A percentile compares a stretch with the other conserved stretches of the same genome.
Evolutionary conservation across 2,888 invertebrate genomes (phyloP).

Genomic region (Thymelicus lineola): DNA sequence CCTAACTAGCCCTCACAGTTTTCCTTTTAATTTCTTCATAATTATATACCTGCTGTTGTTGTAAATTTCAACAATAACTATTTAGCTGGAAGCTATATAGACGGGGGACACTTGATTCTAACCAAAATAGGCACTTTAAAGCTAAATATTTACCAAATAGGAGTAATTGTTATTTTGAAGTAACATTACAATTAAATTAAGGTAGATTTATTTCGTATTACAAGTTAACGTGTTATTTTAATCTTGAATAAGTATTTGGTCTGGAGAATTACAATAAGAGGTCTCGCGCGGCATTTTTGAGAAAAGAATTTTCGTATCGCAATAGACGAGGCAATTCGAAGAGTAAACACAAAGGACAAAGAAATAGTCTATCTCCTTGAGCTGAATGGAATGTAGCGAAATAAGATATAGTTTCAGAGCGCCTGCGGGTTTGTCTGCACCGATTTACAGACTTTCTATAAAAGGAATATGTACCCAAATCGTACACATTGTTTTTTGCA

Average conservation of each 20-base stretch:
- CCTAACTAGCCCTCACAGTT: too few relatives aligned
- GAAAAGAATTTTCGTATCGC: conserved; percentile 33
- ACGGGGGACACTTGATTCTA: too few relatives aligned
- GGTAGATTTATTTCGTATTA: too few relatives aligned
- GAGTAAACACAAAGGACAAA: conserved; percentile 36
- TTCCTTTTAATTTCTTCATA: too few relatives aligned
- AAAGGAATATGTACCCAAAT: background rate
- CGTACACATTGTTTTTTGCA: too few relatives aligned
- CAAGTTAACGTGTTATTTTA: conserved; percentile 6
- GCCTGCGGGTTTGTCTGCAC: conserved; percentile 21
- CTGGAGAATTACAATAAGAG: conserved; percentile 31
- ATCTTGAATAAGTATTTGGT: conserved; percentile 29
- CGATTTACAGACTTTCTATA: background rate
- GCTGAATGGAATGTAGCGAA: conserved; percentile 32
- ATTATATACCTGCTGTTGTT: too few relatives aligned
- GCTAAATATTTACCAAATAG: too few relatives aligned
- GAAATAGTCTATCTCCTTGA: conserved; percentile 35
- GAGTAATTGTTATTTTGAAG: too few relatives aligned
- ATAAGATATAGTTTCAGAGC: conserved; percentile 24
- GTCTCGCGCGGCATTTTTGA: conserved; percentile 21
- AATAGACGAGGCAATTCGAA: conserved; percentile 31
- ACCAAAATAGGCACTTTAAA: too few relatives aligned
- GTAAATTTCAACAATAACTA: too few relatives aligned
- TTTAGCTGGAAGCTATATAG: too few relatives aligned
- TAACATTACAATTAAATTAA: too few relatives aligned